These are phyloP conservation scores for Lucinisca nassula DNA, from an alignment of 2,888 invertebrate species.

Conservation along the genomic window DNA sequence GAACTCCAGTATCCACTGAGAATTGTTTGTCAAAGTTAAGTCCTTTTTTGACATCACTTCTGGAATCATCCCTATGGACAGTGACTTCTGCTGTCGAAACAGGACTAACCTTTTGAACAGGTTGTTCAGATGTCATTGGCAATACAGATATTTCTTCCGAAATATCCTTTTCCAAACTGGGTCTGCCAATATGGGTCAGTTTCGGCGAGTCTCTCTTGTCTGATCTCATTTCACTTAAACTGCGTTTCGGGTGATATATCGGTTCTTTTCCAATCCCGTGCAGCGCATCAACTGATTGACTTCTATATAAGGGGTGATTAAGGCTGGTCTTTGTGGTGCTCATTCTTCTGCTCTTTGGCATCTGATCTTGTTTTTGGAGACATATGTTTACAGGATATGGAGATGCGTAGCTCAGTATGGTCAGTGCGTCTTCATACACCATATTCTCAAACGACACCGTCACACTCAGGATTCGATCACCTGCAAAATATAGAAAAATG, in stretches of 20 bases:
- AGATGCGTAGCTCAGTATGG: constrained; percentile 96
- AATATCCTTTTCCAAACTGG: constrained; percentile 38
- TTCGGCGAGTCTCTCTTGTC: constrained; percentile 44
- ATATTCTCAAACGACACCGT: constrained; percentile 96
- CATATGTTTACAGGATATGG: constrained; percentile 92
- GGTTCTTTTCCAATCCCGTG: constrained; percentile 89
- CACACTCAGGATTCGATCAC: constrained; percentile 95
- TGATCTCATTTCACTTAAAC: constrained; percentile 77
- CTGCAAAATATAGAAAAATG: constrained; percentile 89
- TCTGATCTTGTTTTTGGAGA: constrained; percentile 90
- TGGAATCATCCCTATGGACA: constrained; percentile 46
- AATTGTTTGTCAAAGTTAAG: constrained; percentile 34
- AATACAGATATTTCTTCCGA: constrained; percentile 43
- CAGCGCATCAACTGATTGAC: constrained; percentile 94
- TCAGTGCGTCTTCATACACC: constrained; percentile 96
- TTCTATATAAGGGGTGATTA: constrained; percentile 93
- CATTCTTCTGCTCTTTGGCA: constrained; percentile 67
- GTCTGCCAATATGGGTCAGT: constrained; percentile 14
- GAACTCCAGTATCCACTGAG: constrained; percentile 41
- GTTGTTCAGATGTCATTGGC: background rate
- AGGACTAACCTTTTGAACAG: background rate
- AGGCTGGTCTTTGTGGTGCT: constrained; percentile 89
- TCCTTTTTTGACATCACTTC: background rate
- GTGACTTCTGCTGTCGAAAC: constrained; percentile 32
- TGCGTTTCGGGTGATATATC: constrained; percentile 74